Evolutionary conservation across 2,113 vertebrate species (phyloP).

Genomic region (Callorhinus ursinus): DNA sequence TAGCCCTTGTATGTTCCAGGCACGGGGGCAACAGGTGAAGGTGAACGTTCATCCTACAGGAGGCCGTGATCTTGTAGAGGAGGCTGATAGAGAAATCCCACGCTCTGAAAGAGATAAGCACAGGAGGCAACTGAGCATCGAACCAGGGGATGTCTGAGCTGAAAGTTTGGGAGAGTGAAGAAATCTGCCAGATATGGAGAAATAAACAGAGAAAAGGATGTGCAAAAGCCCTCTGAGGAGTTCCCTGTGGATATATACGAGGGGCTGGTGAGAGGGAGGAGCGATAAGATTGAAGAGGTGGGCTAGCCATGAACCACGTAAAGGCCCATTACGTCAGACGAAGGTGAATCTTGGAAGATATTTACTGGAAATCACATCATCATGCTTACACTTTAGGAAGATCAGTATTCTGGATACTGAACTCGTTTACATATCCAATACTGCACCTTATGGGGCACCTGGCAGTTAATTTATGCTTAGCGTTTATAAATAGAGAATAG

Average conservation of each 20-base stretch:
- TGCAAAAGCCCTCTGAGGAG: background rate
- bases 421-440: background rate
- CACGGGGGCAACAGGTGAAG: background rate
- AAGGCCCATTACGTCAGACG: background rate
- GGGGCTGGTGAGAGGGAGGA: background rate
- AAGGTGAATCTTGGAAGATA: background rate
- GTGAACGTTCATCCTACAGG: background rate
- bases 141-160: background rate
- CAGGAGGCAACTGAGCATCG: fast-evolving
- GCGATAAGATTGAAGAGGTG: background rate
- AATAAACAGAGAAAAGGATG: background rate
- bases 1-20: background rate
- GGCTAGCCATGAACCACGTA: background rate
- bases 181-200: background rate
- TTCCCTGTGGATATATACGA: background rate
- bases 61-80: background rate
- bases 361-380: background rate
- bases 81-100: background rate
- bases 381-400: background rate
- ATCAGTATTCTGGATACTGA: background rate
- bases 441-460: background rate
- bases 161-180: background rate
- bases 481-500: background rate
- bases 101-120: background rate
- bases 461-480: background rate